Percentiles rank a stretch among this genome's conserved stretches.
These are phyloP conservation scores for Tinea pellionella DNA, from an alignment of 2,888 invertebrate genomes.

Conservation along the genomic window DNA sequence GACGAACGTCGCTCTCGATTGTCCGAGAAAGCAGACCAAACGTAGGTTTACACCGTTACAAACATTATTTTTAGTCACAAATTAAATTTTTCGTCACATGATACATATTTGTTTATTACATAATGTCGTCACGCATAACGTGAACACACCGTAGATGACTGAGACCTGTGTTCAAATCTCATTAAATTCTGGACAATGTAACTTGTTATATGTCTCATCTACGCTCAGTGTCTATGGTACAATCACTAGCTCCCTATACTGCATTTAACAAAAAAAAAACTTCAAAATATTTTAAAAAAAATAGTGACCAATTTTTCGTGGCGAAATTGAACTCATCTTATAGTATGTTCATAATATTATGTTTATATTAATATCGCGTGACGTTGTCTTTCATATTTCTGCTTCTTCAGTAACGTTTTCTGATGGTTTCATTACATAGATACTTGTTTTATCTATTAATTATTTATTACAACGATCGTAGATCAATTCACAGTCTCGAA, in stretches of 20 bases:
- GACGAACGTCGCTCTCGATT: neutral
- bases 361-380: neutral
- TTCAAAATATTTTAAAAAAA: neutral
- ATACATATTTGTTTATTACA: no score
- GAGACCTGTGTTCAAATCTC: no score
- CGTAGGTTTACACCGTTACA: neutral
- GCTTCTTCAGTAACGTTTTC: neutral
- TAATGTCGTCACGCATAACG: no score
- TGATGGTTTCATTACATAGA: neutral
- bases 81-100: neutral
- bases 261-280: no score
- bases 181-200: no score
- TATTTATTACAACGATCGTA: no score
- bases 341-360: neutral
- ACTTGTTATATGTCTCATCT: no score
- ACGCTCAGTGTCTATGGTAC: no score
- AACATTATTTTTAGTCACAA: neutral
- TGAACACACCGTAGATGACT: no score
- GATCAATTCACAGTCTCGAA: no score
- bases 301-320: neutral
- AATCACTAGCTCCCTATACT: no score
- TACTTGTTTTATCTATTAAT: neutral
- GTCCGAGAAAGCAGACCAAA: neutral
- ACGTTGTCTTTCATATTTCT: neutral
- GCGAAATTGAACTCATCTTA: neutral